These are phyloP conservation scores for Asarcornis scutulata DNA, from an alignment of 2,113 vertebrate genomes.

Conservation along the genomic window DNA sequence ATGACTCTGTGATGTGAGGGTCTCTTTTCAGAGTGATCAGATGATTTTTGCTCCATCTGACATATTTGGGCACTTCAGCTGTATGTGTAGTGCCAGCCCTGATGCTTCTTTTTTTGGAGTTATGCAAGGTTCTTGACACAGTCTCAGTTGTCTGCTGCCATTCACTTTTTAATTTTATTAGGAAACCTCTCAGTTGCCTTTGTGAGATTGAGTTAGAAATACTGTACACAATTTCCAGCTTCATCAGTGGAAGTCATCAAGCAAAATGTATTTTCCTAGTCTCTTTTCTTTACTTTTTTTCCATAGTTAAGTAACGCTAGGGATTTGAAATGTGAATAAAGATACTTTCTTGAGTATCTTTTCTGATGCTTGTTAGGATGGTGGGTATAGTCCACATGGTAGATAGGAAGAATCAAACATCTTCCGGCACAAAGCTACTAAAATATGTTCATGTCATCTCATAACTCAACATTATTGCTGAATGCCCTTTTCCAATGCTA, in stretches of 20 bases:
- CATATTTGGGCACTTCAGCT: not conserved
- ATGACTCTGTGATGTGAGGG: not conserved
- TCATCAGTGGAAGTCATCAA: not conserved
- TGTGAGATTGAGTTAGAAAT: not conserved
- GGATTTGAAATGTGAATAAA: not conserved
- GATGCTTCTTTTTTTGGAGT: not conserved
- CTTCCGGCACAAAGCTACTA: not conserved
- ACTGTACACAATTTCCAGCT: not conserved
- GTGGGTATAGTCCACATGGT: rapidly evolving
- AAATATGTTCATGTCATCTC: not conserved
- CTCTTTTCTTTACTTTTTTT: not conserved
- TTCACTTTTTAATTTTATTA: not conserved
- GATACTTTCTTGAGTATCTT: rapidly evolving
- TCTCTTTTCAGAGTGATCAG: rapidly evolving
- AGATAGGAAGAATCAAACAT: not conserved
- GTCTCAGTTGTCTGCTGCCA: not conserved
- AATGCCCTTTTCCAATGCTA: not conserved
- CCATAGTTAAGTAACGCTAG: not conserved
- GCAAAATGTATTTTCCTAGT: not conserved
- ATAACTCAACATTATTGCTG: not conserved
- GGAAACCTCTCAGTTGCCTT: not conserved
- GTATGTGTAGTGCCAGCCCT: rapidly evolving
- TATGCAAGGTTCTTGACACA: not conserved
- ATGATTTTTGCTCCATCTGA: not conserved
- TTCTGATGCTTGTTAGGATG: not conserved